phyloP scores from a whole-genome alignment of 2,888 invertebrate species.

The Dryococelus australis region DNA sequence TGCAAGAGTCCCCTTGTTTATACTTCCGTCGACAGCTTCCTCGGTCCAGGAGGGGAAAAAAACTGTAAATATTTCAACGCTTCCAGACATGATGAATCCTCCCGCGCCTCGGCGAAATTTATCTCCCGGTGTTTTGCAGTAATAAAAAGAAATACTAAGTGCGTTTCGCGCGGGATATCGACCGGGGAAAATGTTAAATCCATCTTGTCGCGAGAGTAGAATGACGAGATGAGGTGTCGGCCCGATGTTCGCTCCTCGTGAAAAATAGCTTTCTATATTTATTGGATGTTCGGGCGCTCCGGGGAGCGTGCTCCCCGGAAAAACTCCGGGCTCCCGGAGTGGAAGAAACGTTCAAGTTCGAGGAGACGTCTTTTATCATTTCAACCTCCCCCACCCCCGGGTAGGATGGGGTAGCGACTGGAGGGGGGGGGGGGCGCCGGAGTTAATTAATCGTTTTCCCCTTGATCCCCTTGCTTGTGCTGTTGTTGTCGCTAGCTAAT shows the following conservation, averaged over 20 bases:
- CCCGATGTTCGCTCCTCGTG: conserved; percentile 8
- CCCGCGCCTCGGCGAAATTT: neutral
- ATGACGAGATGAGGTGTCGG: neutral
- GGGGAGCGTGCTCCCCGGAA: neutral
- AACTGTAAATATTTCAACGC: neutral
- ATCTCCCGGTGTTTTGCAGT: conserved; percentile 16
- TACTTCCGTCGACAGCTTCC: neutral
- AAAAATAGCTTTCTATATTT: conserved; percentile 16
- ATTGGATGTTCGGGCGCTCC: neutral
- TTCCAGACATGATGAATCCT: conserved; percentile 3
- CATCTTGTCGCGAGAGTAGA: neutral
- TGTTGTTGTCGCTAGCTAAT: too few relatives aligned
- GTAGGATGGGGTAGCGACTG: too few relatives aligned
- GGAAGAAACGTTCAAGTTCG: too few relatives aligned
- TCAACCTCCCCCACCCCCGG: too few relatives aligned
- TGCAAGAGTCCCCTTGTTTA: too few relatives aligned
- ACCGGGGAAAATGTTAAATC: neutral
- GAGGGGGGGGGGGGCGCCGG: too few relatives aligned
- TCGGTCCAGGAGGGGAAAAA: too few relatives aligned
- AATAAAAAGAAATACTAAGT: conserved; percentile 16
- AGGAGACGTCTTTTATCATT: too few relatives aligned
- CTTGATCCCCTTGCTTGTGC: too few relatives aligned
- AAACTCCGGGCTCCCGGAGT: too few relatives aligned
- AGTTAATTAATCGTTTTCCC: too few relatives aligned
- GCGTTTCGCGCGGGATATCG: neutral